Conservation (phyloP, 2,888 invertebrate species). For the Escarpia spicata region DNA sequence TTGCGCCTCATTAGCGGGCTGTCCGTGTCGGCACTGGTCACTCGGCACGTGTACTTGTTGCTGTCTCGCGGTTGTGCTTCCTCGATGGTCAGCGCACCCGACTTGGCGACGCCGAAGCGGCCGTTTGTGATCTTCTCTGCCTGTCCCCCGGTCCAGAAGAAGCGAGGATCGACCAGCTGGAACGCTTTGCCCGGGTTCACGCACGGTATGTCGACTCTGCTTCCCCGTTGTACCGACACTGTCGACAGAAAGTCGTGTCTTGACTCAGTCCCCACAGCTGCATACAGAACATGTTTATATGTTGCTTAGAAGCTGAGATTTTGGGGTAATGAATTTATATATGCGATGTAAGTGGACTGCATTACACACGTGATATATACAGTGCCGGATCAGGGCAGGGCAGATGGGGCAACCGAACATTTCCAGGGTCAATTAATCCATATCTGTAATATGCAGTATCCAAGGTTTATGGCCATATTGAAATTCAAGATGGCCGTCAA, state of each 20-base stretch:
- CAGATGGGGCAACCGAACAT: too few species aligned
- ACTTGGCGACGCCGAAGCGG: neutral
- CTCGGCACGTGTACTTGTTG: neutral
- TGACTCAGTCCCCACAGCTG: too few species aligned
- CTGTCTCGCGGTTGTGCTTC: neutral
- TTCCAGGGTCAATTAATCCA: too few species aligned
- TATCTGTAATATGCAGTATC: too few species aligned
- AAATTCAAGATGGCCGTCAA: too few species aligned
- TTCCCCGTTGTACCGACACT: neutral
- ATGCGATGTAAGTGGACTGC: too few species aligned
- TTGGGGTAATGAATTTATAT: too few species aligned
- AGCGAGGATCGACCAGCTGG: neutral
- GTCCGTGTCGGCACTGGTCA: neutral
- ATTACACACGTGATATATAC: too few species aligned
- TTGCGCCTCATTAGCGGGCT: neutral
- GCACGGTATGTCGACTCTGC: neutral
- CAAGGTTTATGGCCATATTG: too few species aligned
- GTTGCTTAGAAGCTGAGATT: too few species aligned
- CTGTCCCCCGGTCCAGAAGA: neutral
- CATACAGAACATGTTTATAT: too few species aligned
- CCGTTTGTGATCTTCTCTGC: neutral
- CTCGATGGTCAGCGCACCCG: neutral
- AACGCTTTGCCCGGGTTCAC: neutral
- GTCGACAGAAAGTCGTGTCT: neutral
- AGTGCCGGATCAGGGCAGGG: too few species aligned